phyloP scores from a whole-genome alignment of 2,797 vertebrate species.

The Luscinia megarhynchos region DNA sequence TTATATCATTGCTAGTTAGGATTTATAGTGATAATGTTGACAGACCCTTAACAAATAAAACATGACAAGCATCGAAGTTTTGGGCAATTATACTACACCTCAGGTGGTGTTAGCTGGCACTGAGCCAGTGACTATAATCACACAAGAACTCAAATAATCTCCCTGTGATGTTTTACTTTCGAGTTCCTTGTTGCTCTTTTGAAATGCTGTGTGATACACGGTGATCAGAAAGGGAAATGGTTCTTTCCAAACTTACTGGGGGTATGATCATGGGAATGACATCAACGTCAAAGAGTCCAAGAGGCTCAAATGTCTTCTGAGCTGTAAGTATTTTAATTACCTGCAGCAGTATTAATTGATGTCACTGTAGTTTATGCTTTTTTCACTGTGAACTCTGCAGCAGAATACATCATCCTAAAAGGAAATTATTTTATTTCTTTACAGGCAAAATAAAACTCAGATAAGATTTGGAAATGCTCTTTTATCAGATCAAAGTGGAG shows the following conservation, averaged over 20 bases:
- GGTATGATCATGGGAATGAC: neutral
- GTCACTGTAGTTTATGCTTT: neutral
- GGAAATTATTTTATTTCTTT: neutral
- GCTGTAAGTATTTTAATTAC: neutral
- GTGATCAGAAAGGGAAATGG: neutral
- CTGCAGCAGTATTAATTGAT: neutral
- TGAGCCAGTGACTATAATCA: neutral
- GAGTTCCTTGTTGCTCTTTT: neutral
- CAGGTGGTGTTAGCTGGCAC: constrained; percentile 30
- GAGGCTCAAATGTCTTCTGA: neutral
- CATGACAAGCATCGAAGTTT: constrained; percentile 25
- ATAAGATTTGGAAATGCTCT: neutral
- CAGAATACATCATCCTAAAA: neutral
- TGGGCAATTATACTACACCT: constrained; percentile 30
- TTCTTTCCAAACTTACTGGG: neutral
- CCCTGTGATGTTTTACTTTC: neutral
- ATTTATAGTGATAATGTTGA: neutral
- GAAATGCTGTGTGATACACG: neutral
- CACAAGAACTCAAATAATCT: neutral
- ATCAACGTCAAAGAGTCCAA: neutral
- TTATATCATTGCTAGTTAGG: constrained; percentile 3
- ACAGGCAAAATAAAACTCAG: neutral
- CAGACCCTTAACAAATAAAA: constrained; percentile 42
- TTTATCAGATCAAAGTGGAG: neutral
- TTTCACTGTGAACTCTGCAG: neutral